A percentile compares a stretch with the other conserved stretches of the same genome.
Conservation (phyloP, 2,113 vertebrate genomes). For the Notothenia coriiceps region DNA sequence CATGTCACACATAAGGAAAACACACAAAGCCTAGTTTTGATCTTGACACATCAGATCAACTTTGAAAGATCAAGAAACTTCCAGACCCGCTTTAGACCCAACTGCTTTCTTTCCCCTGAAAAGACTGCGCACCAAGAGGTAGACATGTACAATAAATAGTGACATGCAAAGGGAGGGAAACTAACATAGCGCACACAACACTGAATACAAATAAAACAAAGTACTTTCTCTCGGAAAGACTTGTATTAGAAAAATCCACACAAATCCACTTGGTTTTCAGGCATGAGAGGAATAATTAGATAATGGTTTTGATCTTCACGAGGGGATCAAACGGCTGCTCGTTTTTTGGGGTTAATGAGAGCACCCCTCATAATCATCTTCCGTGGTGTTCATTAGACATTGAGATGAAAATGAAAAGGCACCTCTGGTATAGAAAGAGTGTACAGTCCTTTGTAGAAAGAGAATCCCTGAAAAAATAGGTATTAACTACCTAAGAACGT, state of each 20-base stretch:
- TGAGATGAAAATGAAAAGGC: not conserved
- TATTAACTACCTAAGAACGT: not conserved
- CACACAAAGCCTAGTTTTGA: conserved; percentile 43
- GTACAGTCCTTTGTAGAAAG: not conserved
- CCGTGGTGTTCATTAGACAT: conserved; percentile 22
- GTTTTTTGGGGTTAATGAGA: conserved; percentile 23
- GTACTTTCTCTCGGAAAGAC: not conserved
- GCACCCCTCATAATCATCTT: not conserved
- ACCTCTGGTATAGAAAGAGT: not conserved
- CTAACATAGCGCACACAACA: not conserved
- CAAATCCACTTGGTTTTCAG: not conserved
- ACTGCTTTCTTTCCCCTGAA: conserved; percentile 46
- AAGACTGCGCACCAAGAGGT: conserved; percentile 27
- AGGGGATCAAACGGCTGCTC: conserved; percentile 7
- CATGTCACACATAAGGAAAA: conserved; percentile 48
- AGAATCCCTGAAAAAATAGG: conserved; percentile 6
- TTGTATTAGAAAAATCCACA: conserved; percentile 4
- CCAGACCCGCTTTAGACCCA: conserved; percentile 3
- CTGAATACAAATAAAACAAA: conserved; percentile 8
- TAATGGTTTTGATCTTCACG: conserved; percentile 1
- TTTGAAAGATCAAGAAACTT: conserved; percentile 29
- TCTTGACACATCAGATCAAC: conserved; percentile 22
- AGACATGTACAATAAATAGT: conserved; percentile 25
- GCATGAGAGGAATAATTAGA: not conserved
- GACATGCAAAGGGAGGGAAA: conserved; percentile 23